Conservation (phyloP, 2,113 vertebrate species). For the Tyrannus savana region DNA sequence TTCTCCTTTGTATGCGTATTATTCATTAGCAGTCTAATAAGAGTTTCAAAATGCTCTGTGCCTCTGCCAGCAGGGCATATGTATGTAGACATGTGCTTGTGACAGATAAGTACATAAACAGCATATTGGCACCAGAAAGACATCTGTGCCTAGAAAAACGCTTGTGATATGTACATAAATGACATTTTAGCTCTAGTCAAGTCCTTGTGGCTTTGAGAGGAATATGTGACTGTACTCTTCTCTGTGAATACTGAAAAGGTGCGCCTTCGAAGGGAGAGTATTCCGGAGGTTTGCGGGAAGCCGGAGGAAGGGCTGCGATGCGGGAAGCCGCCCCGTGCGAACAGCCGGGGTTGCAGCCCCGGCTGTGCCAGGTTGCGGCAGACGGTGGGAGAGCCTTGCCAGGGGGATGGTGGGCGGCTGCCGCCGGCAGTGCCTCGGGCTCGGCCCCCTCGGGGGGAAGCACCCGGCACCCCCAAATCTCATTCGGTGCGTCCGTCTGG, state of each 20-base stretch:
- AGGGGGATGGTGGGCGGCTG: not conserved
- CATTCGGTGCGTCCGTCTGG: fast-evolving
- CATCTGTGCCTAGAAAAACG: slow-evolving; percentile 72
- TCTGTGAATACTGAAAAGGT: slow-evolving; percentile 69
- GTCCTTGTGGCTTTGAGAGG: slow-evolving; percentile 69
- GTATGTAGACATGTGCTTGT: slow-evolving; percentile 77
- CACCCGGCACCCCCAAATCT: not conserved
- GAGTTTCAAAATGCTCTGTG: slow-evolving; percentile 64
- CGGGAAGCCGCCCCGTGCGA: not conserved
- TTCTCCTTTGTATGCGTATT: slow-evolving; percentile 74
- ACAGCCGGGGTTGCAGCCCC: not conserved
- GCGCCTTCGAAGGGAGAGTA: not conserved
- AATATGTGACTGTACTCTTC: slow-evolving; percentile 65
- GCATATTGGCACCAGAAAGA: slow-evolving; percentile 77
- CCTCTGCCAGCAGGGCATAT: slow-evolving; percentile 81
- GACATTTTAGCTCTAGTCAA: slow-evolving; percentile 76
- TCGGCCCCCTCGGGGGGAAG: not conserved
- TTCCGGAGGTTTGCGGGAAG: slow-evolving; percentile 5
- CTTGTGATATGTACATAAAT: slow-evolving; percentile 74
- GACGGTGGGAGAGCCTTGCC: not conserved
- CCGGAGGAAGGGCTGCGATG: not conserved
- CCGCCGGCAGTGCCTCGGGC: not conserved
- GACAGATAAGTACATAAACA: slow-evolving; percentile 79
- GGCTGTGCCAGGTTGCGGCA: slow-evolving; percentile 23
- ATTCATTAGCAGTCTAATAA: slow-evolving; percentile 76